Percentiles rank a stretch among this genome's conserved stretches.
Conservation (phyloP, 1,140 invertebrate species). For the Hetaerina americana region DNA sequence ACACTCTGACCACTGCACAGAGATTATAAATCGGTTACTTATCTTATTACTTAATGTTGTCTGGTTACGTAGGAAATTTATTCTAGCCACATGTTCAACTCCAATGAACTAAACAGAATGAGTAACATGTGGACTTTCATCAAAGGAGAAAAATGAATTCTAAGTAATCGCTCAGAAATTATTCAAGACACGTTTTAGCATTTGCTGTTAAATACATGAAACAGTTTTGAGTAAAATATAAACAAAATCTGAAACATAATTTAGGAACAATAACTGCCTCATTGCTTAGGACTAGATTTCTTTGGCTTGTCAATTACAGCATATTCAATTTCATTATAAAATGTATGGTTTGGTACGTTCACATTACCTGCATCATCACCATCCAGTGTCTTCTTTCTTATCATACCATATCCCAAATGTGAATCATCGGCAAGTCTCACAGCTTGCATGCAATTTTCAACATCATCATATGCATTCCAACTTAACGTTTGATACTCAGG, state of each 20-base stretch:
- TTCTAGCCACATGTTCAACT: no score
- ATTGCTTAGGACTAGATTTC: neutral
- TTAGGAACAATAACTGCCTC: neutral
- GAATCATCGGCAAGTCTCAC: slow-evolving; percentile 59
- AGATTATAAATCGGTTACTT: no score
- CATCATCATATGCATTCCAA: slow-evolving; percentile 54
- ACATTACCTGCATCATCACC: neutral
- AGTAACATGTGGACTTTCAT: no score
- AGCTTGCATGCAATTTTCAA: slow-evolving; percentile 42
- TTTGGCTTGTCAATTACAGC: neutral
- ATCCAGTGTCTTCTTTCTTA: slow-evolving; percentile 36
- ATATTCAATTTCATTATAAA: neutral
- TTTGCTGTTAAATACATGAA: no score
- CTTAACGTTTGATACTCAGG: slow-evolving; percentile 21
- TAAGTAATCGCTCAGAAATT: no score
- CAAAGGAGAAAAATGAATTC: no score
- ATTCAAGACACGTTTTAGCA: no score
- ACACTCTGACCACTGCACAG: no score
- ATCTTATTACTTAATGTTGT: no score
- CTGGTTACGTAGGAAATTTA: no score
- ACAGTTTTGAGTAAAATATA: no score
- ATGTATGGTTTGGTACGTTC: neutral
- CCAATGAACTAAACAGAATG: no score
- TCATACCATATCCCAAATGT: slow-evolving; percentile 60
- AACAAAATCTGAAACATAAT: neutral